Evolutionary conservation across 2,888 invertebrate genomes (phyloP).

Genomic region (Pyrrhosoma nymphula): DNA sequence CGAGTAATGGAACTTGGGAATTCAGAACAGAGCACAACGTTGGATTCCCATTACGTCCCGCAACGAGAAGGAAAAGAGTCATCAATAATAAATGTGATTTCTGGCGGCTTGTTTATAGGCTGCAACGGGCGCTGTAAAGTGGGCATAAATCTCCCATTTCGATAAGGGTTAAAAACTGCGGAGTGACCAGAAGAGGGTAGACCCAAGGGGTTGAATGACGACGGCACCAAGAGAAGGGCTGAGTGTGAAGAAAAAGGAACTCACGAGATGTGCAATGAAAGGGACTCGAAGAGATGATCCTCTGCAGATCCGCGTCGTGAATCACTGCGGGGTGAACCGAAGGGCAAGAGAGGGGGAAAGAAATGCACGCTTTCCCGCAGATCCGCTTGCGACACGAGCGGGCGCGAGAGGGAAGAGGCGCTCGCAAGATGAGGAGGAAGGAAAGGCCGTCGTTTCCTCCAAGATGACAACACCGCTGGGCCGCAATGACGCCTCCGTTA

Average conservation of each 20-base stretch:
- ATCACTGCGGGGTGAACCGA: background rate
- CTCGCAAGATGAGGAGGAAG: background rate
- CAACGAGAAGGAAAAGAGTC: too few species aligned
- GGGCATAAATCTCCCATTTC: too few species aligned
- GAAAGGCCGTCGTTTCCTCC: background rate
- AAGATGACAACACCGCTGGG: background rate
- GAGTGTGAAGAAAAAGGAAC: background rate
- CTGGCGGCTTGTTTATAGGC: too few species aligned
- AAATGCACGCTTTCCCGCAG: background rate
- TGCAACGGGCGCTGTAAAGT: too few species aligned
- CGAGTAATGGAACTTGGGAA: too few species aligned
- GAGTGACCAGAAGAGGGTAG: background rate
- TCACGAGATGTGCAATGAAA: background rate
- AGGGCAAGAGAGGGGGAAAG: background rate
- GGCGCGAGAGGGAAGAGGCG: background rate
- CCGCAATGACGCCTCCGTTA: background rate
- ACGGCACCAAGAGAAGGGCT: background rate
- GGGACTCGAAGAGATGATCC: constrained; percentile 12
- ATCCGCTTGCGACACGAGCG: background rate
- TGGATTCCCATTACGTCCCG: too few species aligned
- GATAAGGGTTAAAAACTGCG: background rate
- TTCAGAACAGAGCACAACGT: too few species aligned
- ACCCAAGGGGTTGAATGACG: background rate
- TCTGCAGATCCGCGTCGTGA: background rate
- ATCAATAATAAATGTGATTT: too few species aligned